Conservation (phyloP, 2,113 vertebrate genomes). For the Petroica traversi region DNA sequence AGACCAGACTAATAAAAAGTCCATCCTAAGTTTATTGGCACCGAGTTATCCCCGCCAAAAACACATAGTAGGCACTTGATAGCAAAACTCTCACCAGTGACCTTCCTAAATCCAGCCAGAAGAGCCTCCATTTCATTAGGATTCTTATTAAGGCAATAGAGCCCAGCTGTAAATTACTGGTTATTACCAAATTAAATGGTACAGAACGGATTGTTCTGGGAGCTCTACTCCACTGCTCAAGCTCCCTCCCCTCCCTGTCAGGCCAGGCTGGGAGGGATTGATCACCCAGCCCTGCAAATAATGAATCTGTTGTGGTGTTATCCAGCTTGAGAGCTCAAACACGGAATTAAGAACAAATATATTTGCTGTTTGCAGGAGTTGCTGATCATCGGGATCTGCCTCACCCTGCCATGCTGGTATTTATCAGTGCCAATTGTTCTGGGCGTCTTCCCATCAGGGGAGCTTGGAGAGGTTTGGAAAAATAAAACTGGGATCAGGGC, state of each 20-base stretch:
- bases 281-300: not conserved
- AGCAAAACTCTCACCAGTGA: not conserved
- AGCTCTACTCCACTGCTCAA: not conserved
- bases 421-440: not conserved
- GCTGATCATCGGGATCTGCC: not conserved
- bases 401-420: not conserved
- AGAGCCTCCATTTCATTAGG: slow-evolving; percentile 11
- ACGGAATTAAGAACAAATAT: not conserved
- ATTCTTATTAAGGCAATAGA: slow-evolving; percentile 23
- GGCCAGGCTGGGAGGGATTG: not conserved
- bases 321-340: not conserved
- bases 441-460: not conserved
- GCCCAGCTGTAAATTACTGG: slow-evolving; percentile 28
- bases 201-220: slow-evolving; percentile 31
- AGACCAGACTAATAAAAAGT: not conserved
- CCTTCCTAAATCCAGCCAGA: slow-evolving; percentile 15
- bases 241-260: not conserved
- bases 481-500: not conserved
- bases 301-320: not conserved
- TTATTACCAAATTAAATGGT: slow-evolving; percentile 54
- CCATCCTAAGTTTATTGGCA: not conserved
- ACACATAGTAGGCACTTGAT: not conserved
- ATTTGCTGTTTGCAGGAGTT: not conserved
- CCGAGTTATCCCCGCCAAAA: not conserved
- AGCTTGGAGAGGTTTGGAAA: not conserved